Base-by-base conservation (phyloP, 2,113 vertebrate genomes). In the Gobius niger region DNA sequence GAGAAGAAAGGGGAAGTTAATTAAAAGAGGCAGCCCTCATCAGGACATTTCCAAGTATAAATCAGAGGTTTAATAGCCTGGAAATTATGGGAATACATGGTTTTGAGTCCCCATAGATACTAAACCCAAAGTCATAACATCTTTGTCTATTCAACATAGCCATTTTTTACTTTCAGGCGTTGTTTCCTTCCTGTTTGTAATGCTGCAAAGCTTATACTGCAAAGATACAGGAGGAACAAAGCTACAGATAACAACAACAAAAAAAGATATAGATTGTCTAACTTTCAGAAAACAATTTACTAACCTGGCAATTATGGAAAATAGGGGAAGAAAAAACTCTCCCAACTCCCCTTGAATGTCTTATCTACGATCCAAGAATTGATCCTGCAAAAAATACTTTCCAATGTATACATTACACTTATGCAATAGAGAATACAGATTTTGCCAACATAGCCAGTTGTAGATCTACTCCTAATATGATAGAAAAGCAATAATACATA, bases 1-100 rank as follows among this genome's bases (percentile, higher is more conserved):
- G 72, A 16, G 8, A 77, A 78, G 49, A 74, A 82, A 66, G 40
- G 72, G 62, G 76, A 75, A 76, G 76, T 82, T 85, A 85, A 88
- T 85, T 82, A 85, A 82, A 87, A 82, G 73, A 63, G 65, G 82
- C 79, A 73, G 9, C 41, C 16, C 76, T 56, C 59, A 73, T 78
- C 69, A 72, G 53, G 80, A 72, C 67, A 53, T 63, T 76, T 70
- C 50, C 18, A 63, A 65, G 62, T 66, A 71, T 49, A 67, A 42
- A 77, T 74, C 69, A 54, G 11, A 11, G 41, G 63, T 67, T 54
- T 70, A 78, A 82, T 59, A 16, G 61, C 66, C 42, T 46, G 14
- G 12, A 68, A 66, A 70, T 68, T 1, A 65, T 66, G 24, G 50
- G 10, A 15, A 56, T 44, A 52, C 0, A 14, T 44, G 63, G 24